Conservation (phyloP, 2,888 invertebrate genomes). For the Brachyopa scutellaris region DNA sequence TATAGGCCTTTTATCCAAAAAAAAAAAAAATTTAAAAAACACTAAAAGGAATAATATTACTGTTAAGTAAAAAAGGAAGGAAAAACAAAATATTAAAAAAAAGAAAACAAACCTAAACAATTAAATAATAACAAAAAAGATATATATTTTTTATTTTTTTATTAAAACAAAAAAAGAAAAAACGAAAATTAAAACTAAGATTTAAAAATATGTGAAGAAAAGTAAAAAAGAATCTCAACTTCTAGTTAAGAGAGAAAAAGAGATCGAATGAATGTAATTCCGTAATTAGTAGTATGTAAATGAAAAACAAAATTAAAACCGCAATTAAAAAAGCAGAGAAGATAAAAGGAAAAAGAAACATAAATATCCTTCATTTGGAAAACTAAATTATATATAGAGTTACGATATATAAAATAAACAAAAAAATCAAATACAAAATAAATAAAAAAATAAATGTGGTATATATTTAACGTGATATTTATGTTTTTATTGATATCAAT, state of each 20-base stretch:
- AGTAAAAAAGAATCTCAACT: slow-evolving; percentile 44
- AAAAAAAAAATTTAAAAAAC: not conserved
- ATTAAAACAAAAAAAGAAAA: slow-evolving; percentile 51
- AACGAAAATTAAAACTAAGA: slow-evolving; percentile 67
- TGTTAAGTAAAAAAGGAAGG: slow-evolving; percentile 46
- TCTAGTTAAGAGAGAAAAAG: slow-evolving; percentile 39
- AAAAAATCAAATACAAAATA: slow-evolving; percentile 40
- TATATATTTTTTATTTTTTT: slow-evolving; percentile 73
- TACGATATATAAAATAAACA: slow-evolving; percentile 28
- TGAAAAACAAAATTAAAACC: slow-evolving; percentile 10
- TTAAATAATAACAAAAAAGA: slow-evolving; percentile 63
- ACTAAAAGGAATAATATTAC: slow-evolving; percentile 42
- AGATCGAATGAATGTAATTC: slow-evolving; percentile 67
- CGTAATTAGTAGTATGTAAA: slow-evolving; percentile 54
- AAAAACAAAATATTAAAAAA: slow-evolving; percentile 17
- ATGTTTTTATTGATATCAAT: slow-evolving; percentile 78
- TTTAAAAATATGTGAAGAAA: slow-evolving; percentile 37
- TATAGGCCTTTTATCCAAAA: slow-evolving; percentile 40
- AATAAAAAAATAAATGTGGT: slow-evolving; percentile 62
- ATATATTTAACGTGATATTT: slow-evolving; percentile 77
- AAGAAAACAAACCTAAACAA: slow-evolving; percentile 63
- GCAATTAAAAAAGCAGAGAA: slow-evolving; percentile 5
- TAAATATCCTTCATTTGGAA: slow-evolving; percentile 42
- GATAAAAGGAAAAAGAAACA: slow-evolving; percentile 28
- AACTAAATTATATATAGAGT: slow-evolving; percentile 40